Percentiles rank a stretch among this genome's conserved stretches.
Evolutionary conservation across 2,888 invertebrate species (phyloP).

Genomic region (Drosophila limbata): DNA sequence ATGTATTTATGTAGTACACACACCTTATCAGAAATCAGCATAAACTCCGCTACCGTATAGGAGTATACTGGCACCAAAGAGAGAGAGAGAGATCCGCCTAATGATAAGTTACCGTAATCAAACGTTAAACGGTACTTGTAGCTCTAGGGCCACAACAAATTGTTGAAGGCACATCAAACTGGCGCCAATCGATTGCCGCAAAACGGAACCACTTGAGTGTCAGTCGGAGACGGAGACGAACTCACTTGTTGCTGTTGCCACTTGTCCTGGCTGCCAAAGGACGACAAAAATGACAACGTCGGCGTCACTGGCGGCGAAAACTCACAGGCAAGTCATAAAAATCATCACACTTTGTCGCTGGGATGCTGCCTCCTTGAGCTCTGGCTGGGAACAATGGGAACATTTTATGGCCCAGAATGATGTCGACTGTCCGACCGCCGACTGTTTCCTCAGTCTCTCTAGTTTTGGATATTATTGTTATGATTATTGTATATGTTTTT

Average conservation of each 20-base stretch:
- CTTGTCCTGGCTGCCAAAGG: slow-evolving; percentile 46
- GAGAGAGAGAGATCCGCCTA: slow-evolving; percentile 65
- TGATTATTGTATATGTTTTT: slow-evolving; percentile 69
- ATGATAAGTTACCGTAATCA: slow-evolving; percentile 68
- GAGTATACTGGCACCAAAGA: slow-evolving; percentile 16
- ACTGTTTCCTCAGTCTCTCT: slow-evolving; percentile 58
- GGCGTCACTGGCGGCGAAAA: slow-evolving; percentile 73
- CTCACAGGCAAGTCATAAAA: slow-evolving; percentile 77
- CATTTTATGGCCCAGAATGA: slow-evolving; percentile 60
- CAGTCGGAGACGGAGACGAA: slow-evolving; percentile 26
- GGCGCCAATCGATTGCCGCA: slow-evolving; percentile 72
- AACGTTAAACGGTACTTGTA: slow-evolving; percentile 72
- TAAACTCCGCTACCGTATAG: slow-evolving; percentile 39
- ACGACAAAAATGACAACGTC: slow-evolving; percentile 50
- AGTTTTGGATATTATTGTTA: slow-evolving; percentile 59
- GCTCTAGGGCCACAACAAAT: slow-evolving; percentile 49
- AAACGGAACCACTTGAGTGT: slow-evolving; percentile 61
- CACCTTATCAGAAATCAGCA: slow-evolving; percentile 43
- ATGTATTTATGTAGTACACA: slow-evolving; percentile 2
- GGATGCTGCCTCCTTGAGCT: slow-evolving; percentile 33
- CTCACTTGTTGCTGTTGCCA: slow-evolving; percentile 61
- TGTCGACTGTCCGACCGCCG: slow-evolving; percentile 47
- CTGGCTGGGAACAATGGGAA: slow-evolving; percentile 58
- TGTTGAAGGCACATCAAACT: slow-evolving; percentile 60
- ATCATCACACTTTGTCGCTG: slow-evolving; percentile 75